Conservation (phyloP, 2,113 vertebrate species). For the Phycodurus eques region DNA sequence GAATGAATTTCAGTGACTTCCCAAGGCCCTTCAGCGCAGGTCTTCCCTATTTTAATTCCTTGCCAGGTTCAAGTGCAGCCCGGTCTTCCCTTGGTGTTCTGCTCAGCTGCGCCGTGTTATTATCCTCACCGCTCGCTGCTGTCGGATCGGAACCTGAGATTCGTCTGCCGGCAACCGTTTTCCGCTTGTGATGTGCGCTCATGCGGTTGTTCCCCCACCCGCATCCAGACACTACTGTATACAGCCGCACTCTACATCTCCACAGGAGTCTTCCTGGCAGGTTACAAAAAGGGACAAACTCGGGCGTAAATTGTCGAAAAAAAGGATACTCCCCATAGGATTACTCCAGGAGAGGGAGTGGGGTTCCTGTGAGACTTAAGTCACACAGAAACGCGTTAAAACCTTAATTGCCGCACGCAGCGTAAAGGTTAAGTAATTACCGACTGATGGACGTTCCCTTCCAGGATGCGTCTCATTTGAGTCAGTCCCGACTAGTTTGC, state of each 20-base stretch:
- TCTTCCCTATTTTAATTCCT: conserved; percentile 14
- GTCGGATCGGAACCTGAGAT: conserved; percentile 53
- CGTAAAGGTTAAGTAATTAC: not conserved
- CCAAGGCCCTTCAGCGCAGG: not conserved
- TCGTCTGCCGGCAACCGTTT: conserved; percentile 22
- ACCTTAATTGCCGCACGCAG: not conserved
- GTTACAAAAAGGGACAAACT: conserved; percentile 2
- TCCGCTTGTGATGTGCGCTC: conserved; percentile 40
- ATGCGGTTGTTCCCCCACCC: conserved; percentile 49
- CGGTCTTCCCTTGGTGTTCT: conserved; percentile 34
- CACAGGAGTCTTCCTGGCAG: conserved; percentile 1
- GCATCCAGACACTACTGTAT: conserved; percentile 20
- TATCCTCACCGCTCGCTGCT: conserved; percentile 34
- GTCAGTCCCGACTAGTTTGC: too few species aligned
- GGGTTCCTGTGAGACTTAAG: not conserved
- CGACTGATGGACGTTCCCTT: conserved; percentile 17
- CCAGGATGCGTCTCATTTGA: conserved; percentile 1
- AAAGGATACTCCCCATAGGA: not conserved
- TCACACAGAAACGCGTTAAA: not conserved
- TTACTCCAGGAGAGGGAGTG: not conserved
- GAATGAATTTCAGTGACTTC: not conserved
- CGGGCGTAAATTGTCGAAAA: not conserved
- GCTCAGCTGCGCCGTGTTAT: conserved; percentile 49
- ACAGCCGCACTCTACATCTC: conserved; percentile 20
- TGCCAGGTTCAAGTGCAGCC: conserved; percentile 36